A percentile compares a stretch with the other conserved stretches of the same genome.
These are phyloP conservation scores for Nemoura dubitans DNA, from an alignment of 2,888 invertebrate genomes.

Conservation along the genomic window DNA sequence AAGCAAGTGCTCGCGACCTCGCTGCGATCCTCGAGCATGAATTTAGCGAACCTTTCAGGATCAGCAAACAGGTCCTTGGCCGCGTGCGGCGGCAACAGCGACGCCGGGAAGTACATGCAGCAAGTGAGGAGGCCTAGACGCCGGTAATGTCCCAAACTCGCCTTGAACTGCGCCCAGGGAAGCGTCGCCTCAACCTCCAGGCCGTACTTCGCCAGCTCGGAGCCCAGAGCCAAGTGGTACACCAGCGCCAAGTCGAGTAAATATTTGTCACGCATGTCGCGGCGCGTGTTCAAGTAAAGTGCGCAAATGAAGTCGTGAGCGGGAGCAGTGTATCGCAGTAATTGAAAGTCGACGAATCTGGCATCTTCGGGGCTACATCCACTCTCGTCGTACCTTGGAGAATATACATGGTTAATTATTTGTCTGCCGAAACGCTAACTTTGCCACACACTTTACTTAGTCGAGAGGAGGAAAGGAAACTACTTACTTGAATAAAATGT, in stretches of 20 bases:
- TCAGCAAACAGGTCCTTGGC: not conserved
- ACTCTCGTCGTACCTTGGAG: slow-evolving; percentile 50
- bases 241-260: slow-evolving; percentile 63
- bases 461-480: not conserved
- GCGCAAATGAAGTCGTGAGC: slow-evolving; percentile 70
- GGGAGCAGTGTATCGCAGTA: slow-evolving; percentile 72
- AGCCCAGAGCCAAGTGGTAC: slow-evolving; percentile 66
- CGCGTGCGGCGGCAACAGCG: not conserved
- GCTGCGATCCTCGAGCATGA: not conserved
- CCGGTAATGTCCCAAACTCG: slow-evolving; percentile 52
- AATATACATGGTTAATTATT: not conserved
- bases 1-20: not conserved
- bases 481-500: slow-evolving; percentile 58
- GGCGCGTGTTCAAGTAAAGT: slow-evolving; percentile 65
- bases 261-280: slow-evolving; percentile 63
- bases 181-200: slow-evolving; percentile 62
- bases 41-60: not conserved
- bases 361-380: slow-evolving; percentile 65
- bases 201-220: slow-evolving; percentile 59
- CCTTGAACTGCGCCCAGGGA: slow-evolving; percentile 60
- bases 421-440: not conserved
- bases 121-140: not conserved
- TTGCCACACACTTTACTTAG: no score
- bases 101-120: not conserved
- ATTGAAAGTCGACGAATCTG: slow-evolving; percentile 75